Evolutionary conservation across 2,113 vertebrate genomes (phyloP).

Genomic region (Oncorhynchus keta): DNA sequence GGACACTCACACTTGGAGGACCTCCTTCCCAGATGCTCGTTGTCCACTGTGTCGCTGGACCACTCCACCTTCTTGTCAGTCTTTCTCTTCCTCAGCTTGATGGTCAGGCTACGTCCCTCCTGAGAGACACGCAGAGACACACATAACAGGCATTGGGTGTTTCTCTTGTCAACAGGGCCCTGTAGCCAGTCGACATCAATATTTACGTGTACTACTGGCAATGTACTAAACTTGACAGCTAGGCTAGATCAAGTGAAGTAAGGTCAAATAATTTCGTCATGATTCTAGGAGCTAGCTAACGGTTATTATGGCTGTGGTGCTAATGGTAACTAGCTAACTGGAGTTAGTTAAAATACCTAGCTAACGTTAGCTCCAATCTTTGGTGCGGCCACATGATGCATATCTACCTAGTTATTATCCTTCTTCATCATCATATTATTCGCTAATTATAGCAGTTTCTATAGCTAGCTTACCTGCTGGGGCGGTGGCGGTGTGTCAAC

Average conservation of each 20-base stretch:
- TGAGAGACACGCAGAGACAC: slow-evolving; percentile 38
- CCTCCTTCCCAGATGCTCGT: slow-evolving; percentile 88
- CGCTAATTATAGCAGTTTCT: not conserved
- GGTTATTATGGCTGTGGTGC: too few species aligned
- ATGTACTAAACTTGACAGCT: not conserved
- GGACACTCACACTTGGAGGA: slow-evolving; percentile 88
- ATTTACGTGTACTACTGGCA: not conserved
- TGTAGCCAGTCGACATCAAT: not conserved
- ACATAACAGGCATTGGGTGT: not conserved
- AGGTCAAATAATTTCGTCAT: not conserved
- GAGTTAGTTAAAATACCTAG: too few species aligned
- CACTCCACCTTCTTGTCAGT: slow-evolving; percentile 93
- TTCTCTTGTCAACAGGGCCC: not conserved
- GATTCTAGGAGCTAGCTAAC: too few species aligned
- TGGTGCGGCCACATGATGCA: too few species aligned
- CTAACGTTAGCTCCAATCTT: too few species aligned
- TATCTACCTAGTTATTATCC: too few species aligned
- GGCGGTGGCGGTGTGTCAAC: slow-evolving; percentile 75
- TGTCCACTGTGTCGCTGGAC: slow-evolving; percentile 92
- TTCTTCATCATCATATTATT: too few species aligned
- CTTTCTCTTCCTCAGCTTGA: slow-evolving; percentile 90
- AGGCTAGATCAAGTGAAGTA: not conserved
- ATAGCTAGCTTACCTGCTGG: slow-evolving; percentile 65
- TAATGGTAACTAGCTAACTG: too few species aligned
- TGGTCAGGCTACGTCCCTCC: slow-evolving; percentile 89